Base-by-base conservation (phyloP, 2,888 invertebrate species). In the Himalopsyche tibetana region DNA sequence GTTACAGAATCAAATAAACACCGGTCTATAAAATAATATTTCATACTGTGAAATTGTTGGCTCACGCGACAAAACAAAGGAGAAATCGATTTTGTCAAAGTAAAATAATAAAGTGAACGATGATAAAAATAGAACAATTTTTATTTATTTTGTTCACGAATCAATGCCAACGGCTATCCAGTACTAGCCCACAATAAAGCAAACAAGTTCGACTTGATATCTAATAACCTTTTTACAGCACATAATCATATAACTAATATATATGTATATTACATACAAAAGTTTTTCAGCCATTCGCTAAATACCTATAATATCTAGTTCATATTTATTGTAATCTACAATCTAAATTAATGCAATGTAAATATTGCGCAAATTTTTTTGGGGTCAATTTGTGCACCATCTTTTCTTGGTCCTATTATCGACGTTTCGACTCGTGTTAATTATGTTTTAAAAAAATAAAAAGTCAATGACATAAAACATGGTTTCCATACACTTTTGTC, bases 1-100 rank as follows among this genome's bases (percentile, higher is more conserved):
- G 38, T 74, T 74, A 74, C 74, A 74, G 74, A 74, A 74, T 74
- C 74, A 36, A 74, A 28, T 28, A 74, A 74, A 15, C 9, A 36
- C 38, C 74, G 36, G 74, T 74, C 74, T 36, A 74, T 9, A 74
- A 36, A 36, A 36, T 74, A 36, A 36, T 36, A 74, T 38, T 74
- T 74, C 36, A 36, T 74, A 38, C 74, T 74, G 51, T 74, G 74
- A 74, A 74, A 74, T 36, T 74, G 74, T 74, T 74, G 74, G 36
- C 38, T 74, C 36, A 74, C 15, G 74, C 74, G 74, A 74, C 74
- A 74, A 28, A 74, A 74, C 74, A 28, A 12, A 74, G 36, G 74
- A 74, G 74, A 74, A 74, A 74, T 74, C 74, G 74, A 74, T 38
- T 36, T 74, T 74, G 74, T 36, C 74, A 36, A 36, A 74, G 36